Conservation (phyloP, 2,113 vertebrate species). For the Hipposideros armiger region DNA sequence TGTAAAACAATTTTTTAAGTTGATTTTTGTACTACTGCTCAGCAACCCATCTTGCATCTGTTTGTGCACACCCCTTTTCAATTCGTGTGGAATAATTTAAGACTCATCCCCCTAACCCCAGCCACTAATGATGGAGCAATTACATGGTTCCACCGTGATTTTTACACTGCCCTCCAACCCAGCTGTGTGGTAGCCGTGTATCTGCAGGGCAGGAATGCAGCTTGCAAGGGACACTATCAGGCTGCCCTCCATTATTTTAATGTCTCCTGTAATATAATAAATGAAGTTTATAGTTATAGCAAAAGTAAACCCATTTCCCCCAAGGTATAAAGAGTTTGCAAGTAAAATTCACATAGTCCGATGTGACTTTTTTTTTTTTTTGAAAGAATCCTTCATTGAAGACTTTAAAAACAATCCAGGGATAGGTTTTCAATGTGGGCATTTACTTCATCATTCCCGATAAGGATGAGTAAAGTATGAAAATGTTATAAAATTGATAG, state of each 20-base stretch:
- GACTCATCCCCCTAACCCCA: neutral
- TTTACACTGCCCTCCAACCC: conserved; percentile 47
- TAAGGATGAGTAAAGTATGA: conserved; percentile 27
- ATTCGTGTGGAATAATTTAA: conserved; percentile 31
- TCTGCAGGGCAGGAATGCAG: conserved; percentile 66
- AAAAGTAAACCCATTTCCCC: conserved; percentile 51
- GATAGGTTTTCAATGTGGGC: neutral
- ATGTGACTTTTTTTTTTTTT: neutral
- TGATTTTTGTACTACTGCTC: neutral
- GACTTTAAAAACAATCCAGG: neutral
- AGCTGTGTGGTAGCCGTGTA: conserved; percentile 32
- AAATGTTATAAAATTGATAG: neutral
- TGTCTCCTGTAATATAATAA: conserved; percentile 73
- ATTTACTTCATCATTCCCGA: conserved; percentile 12
- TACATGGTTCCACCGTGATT: conserved; percentile 59
- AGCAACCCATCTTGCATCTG: neutral
- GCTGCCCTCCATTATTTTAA: conserved; percentile 71
- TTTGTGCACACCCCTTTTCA: neutral
- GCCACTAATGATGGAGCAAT: conserved; percentile 49
- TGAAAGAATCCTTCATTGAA: conserved; percentile 1
- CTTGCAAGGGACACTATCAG: conserved; percentile 43
- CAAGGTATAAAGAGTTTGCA: conserved; percentile 43
- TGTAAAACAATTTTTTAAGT: neutral
- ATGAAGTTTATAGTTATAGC: conserved; percentile 68
- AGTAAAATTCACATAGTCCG: conserved; percentile 23